Evolutionary conservation across 92 coral and sea anemone species (phyloP).

Genomic region (Pocillopora meandrina): DNA sequence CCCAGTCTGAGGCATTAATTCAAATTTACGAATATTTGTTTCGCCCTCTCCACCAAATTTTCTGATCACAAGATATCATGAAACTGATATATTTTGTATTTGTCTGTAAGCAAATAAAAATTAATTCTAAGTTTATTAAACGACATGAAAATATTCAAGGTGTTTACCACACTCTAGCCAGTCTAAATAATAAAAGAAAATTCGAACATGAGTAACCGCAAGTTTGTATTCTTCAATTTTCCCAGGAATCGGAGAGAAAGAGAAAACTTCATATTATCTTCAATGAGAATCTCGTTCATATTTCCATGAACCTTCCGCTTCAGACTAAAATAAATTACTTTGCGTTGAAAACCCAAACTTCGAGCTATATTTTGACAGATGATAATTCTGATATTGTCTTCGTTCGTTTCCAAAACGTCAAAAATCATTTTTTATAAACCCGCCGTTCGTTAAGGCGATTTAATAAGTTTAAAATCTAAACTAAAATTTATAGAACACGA

Average conservation of each 20-base stretch:
- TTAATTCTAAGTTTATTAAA: slow-evolving; percentile 16
- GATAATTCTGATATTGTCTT: not conserved
- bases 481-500: not conserved
- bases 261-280: not conserved
- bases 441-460: slow-evolving; percentile 8
- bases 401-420: not conserved
- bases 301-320: not conserved
- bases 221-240: not conserved
- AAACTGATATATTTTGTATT: not conserved
- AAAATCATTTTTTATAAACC: not conserved
- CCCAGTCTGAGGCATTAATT: too few species aligned
- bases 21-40: not conserved
- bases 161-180: not conserved
- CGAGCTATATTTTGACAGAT: not conserved
- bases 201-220: not conserved
- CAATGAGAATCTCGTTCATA: not conserved
- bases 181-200: not conserved
- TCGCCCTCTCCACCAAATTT: not conserved
- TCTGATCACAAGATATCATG: not conserved
- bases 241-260: not conserved
- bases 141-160: not conserved
- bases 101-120: not conserved
- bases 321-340: not conserved
- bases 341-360: not conserved
- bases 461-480: slow-evolving; percentile 5